Conservation (phyloP, 2,888 invertebrate species). For the Steromphala cineraria region DNA sequence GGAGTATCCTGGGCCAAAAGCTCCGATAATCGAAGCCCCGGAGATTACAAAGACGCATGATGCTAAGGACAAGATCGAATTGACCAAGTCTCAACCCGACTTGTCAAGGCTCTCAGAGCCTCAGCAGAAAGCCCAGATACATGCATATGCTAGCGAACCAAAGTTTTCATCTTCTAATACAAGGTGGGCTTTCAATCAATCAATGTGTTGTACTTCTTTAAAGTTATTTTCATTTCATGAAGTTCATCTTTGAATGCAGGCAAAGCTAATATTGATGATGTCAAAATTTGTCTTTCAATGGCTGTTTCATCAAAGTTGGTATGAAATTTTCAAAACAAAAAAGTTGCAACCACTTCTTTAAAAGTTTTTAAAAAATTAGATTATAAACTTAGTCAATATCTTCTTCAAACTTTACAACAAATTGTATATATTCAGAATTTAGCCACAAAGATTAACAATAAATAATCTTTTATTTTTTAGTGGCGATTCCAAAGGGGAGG, state of each 20-base stretch:
- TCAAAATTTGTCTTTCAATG: too few species aligned
- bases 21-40: slow-evolving; percentile 34
- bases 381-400: too few species aligned
- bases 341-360: too few species aligned
- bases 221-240: not conserved
- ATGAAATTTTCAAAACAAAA: too few species aligned
- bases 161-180: not conserved
- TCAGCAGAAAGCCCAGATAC: not conserved
- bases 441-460: too few species aligned
- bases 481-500: slow-evolving; percentile 51
- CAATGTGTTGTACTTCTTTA: not conserved
- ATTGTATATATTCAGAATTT: too few species aligned
- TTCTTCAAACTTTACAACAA: too few species aligned
- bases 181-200: not conserved
- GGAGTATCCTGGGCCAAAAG: slow-evolving; percentile 66
- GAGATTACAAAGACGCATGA: slow-evolving; percentile 59
- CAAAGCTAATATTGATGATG: too few species aligned
- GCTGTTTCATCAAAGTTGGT: too few species aligned
- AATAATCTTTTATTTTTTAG: not conserved
- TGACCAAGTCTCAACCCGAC: slow-evolving; percentile 89
- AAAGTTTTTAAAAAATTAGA: too few species aligned
- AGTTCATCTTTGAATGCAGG: not conserved
- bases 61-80: slow-evolving; percentile 46
- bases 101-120: slow-evolving; percentile 80
- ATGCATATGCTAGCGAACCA: not conserved